Evolutionary conservation across 23 tunicate genomes (phyloP), one percentile per base, ranked within the genome.

Genomic region (Aplidium turbinatum): DNA sequence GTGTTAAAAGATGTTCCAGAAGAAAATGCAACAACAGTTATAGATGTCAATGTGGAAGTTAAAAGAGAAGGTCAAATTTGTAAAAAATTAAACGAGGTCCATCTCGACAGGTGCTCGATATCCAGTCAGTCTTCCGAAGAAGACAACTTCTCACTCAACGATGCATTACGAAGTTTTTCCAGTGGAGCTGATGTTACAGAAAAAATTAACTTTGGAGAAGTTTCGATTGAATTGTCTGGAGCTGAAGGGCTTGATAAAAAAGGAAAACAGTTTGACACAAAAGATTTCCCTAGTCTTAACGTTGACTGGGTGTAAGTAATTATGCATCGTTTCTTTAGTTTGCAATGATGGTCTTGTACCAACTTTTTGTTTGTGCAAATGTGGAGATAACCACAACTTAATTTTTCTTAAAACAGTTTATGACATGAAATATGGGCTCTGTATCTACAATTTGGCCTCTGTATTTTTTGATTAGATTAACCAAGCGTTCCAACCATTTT

Each of bases 241-340:
- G 35, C 70, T 11, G 9, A 48, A 4, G 24, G 35, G 70, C n/a
- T 38, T 3, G n/a, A 13, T 20, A 38, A 36, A 21, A 24, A 38
- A 27, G 27, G 30, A 42, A 5, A 29, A 48, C 18, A 42, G 23
- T 38, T 36, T 60, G 36, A 56, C n/a, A n/a, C n/a, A n/a, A n/a
- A 4, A 19, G 36, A 32, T 1, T 20, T 23, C 52, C 51, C 81
- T 2, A 27, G 56, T 31, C 81, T 39, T 24, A 3, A 27, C 19
- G 51, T 76, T 22, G 81, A 76, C 16, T 76, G 81, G 81, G 81
- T 76, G 81, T 76, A 76, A 76, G 81, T 76, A 3, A 42, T 16
- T 42, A 11, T 16, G 16, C 16, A 9, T 42, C 16, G 50, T 11
- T 42, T 11, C 50, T 9, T 9, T 9, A 42, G 13, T 9, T 42